Evolutionary conservation across 2,888 invertebrate genomes (phyloP).

Genomic region (Philereme transversata): DNA sequence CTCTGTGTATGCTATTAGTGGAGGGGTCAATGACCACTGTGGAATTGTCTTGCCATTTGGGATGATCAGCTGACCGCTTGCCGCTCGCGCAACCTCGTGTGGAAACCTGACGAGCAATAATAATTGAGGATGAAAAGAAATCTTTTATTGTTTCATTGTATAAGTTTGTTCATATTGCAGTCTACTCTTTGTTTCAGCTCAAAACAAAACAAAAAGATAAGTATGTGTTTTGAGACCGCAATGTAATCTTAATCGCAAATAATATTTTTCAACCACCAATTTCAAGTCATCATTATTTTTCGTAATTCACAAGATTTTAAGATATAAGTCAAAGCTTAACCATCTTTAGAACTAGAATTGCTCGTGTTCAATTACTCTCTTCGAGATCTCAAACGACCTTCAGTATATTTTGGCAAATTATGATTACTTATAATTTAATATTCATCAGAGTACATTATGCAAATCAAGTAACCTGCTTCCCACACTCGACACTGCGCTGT

Average conservation of each 20-base stretch:
- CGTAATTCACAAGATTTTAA: too few relatives aligned
- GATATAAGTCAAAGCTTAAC: too few relatives aligned
- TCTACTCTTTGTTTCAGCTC: background rate
- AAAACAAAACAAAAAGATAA: too few relatives aligned
- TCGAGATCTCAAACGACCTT: background rate
- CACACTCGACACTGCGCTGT: too few relatives aligned
- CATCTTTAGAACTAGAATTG: too few relatives aligned
- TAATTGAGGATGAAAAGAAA: constrained; percentile 4
- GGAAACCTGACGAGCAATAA: background rate
- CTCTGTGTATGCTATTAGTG: background rate
- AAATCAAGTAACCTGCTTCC: too few relatives aligned
- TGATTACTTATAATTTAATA: background rate
- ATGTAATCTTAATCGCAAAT: too few relatives aligned
- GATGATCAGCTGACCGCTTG: background rate
- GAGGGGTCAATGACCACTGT: constrained; percentile 2
- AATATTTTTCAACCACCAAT: too few relatives aligned
- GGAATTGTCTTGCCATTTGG: background rate
- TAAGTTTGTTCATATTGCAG: background rate
- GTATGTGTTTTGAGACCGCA: too few relatives aligned
- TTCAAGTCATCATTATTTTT: too few relatives aligned
- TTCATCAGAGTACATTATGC: too few relatives aligned
- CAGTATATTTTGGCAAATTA: background rate
- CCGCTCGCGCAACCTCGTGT: background rate
- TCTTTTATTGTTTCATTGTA: background rate
- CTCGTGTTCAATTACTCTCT: too few relatives aligned